Conservation (phyloP, 2,888 invertebrate species). For the Lasioglossum lativentre region DNA sequence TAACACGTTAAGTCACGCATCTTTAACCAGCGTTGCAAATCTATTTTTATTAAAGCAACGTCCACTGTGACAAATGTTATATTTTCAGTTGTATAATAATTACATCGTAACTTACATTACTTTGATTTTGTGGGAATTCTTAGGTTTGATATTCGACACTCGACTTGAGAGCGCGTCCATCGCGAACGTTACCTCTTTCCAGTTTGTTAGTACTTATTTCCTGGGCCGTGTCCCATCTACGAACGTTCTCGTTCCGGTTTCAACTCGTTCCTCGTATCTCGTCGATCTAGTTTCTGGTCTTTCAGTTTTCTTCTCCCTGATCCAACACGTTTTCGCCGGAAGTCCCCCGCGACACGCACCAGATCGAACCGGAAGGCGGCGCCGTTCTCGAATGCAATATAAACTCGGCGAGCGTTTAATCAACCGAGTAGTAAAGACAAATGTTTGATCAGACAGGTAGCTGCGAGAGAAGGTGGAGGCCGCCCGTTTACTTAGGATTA, state of each 20-base stretch:
- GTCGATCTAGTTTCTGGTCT: constrained; percentile 15
- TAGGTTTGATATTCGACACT: background rate
- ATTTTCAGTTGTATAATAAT: background rate
- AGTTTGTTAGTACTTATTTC: background rate
- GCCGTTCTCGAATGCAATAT: constrained; percentile 63
- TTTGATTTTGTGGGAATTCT: background rate
- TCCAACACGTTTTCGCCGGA: background rate
- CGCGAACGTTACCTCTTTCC: background rate
- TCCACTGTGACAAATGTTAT: background rate
- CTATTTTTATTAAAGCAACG: background rate
- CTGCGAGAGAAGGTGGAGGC: constrained; percentile 61
- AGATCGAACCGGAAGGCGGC: constrained; percentile 19
- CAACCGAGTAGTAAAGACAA: constrained; percentile 83
- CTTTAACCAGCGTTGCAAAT: too few relatives aligned
- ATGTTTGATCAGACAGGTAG: constrained; percentile 83
- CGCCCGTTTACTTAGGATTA: constrained; percentile 80
- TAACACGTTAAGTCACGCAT: too few relatives aligned
- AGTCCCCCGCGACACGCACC: constrained; percentile 33
- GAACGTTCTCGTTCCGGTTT: background rate
- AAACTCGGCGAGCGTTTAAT: constrained; percentile 80
- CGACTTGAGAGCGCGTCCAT: background rate
- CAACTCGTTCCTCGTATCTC: background rate
- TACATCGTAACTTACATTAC: background rate
- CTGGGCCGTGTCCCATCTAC: background rate
- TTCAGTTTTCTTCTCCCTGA: constrained; percentile 21